These are phyloP conservation scores for Sebastes diploproa DNA, from an alignment of 2,797 vertebrate genomes.

Conservation along the genomic window DNA sequence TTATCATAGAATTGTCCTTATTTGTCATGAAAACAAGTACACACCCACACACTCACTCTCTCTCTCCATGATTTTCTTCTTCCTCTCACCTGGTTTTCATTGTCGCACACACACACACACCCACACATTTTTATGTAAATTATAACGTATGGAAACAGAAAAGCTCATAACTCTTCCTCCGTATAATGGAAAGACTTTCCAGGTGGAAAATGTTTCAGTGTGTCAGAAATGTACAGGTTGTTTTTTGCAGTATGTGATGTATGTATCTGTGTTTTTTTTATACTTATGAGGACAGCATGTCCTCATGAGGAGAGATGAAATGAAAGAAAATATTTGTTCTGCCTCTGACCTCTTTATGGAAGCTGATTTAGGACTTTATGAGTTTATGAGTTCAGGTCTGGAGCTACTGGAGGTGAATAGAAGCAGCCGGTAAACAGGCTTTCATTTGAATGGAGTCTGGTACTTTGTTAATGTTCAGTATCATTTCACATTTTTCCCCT, in stretches of 20 bases:
- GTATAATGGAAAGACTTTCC: not conserved
- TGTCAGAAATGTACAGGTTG: not conserved
- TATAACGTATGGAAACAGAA: not conserved
- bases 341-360: not conserved
- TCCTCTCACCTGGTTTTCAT: constrained; percentile 19
- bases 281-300: not conserved
- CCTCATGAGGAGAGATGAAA: not conserved
- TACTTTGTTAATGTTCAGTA: not conserved
- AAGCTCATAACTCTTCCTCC: not conserved
- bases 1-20: too few species aligned
- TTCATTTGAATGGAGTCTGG: not conserved
- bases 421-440: not conserved
- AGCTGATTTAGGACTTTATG: not conserved
- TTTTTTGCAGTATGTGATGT: not conserved
- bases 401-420: not conserved
- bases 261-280: not conserved
- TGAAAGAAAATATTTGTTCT: not conserved
- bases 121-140: not conserved
- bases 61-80: not conserved
- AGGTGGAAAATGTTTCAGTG: not conserved
- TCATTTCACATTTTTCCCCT: not conserved
- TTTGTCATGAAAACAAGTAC: not conserved
- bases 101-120: not conserved
- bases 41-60: not conserved
- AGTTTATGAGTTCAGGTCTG: not conserved